These are phyloP conservation scores for Aromia moschata DNA, from an alignment of 2,888 invertebrate genomes.

Conservation along the genomic window DNA sequence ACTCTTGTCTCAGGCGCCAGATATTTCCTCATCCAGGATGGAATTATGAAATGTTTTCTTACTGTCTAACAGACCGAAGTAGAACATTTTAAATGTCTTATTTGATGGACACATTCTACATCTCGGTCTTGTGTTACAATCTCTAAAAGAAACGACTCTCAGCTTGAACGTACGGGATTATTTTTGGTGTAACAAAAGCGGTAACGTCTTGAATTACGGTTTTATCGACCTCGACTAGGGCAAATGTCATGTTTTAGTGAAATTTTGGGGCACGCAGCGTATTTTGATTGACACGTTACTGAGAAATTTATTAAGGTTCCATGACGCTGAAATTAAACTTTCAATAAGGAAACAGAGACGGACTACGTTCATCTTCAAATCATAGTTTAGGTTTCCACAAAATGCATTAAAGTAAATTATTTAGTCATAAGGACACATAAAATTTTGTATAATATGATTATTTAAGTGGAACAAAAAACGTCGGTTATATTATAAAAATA, in stretches of 20 bases:
- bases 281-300: constrained; percentile 12
- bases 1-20: constrained; percentile 13
- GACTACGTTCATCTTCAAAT: too few relatives aligned
- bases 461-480: too few relatives aligned
- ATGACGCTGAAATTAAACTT: not conserved
- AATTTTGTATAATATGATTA: too few relatives aligned
- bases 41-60: constrained; percentile 29
- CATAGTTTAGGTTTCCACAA: too few relatives aligned
- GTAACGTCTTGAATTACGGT: constrained; percentile 18
- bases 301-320: not conserved
- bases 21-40: constrained; percentile 19
- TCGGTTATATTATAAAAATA: too few relatives aligned
- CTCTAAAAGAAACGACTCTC: constrained; percentile 26
- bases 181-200: constrained; percentile 24
- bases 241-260: constrained; percentile 15
- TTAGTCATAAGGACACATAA: too few relatives aligned
- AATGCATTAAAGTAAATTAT: too few relatives aligned
- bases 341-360: not conserved
- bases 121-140: constrained; percentile 27
- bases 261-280: constrained; percentile 5
- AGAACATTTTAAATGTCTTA: constrained; percentile 24
- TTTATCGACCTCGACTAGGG: constrained; percentile 6
- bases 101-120: constrained; percentile 32
- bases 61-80: constrained; percentile 14
- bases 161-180: constrained; percentile 24